Evolutionary conservation across 1,140 invertebrate genomes (phyloP), one percentile per base, ranked within the genome.

Genomic region (Lepeophtheirus salmonis): DNA sequence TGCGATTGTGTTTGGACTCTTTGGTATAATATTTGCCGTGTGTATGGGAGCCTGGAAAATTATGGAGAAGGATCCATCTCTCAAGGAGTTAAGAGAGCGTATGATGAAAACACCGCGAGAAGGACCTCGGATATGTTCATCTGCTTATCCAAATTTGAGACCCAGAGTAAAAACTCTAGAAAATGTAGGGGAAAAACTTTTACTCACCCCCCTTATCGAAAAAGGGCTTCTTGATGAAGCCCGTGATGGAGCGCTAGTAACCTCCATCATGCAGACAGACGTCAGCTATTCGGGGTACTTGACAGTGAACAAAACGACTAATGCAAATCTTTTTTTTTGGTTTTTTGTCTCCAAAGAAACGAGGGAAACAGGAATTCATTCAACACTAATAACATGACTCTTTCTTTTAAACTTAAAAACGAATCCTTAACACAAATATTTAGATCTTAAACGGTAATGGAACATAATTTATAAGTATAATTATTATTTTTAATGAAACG

Each of bases 311-410:
- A 77, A 81, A 64, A 67, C 76, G 49, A 83, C 75, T 67, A 81
- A 86, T 65, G 84, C 84, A 0, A 88, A 89, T 67, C 75, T 88
- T 63, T 89, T 86, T 72, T 89, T 89, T 70, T 89, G 86, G 86
- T 89, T 85, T 65, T 89, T 89, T 68, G 84, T 84, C 0, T 79
- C 84, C 0, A 68, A 75, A 66, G 74, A 68, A 66, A 50, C 14
- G 30, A 3, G 4, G 14, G 2, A 49, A 41, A 14, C 30, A n/a
- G n/a, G n/a, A n/a, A n/a, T n/a, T n/a, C n/a, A n/a, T n/a, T n/a
- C n/a, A n/a, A n/a, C n/a, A n/a, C n/a, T n/a, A n/a, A n/a, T n/a
- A n/a, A n/a, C n/a, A n/a, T n/a, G n/a, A n/a, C n/a, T n/a, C n/a
- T n/a, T n/a, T n/a, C n/a, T n/a, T n/a, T n/a, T n/a, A n/a, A n/a